Evolutionary conservation across 2,797 vertebrate genomes (phyloP), one percentile per base, ranked within the genome.

Genomic region (Gadopsis bispinosus): DNA sequence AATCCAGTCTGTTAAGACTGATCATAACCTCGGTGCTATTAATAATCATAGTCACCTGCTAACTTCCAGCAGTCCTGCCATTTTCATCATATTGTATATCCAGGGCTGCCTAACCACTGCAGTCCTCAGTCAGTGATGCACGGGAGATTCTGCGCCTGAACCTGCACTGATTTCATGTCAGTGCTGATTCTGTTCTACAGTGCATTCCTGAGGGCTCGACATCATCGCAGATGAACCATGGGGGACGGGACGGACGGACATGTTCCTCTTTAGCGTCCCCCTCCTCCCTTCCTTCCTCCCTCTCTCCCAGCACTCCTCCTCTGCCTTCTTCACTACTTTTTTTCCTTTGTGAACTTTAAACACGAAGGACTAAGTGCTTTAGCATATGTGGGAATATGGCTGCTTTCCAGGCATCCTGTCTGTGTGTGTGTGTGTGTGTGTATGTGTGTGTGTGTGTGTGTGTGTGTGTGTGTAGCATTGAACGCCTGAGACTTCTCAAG

Each of bases 321-420:
- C 75, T 76, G 65, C 64, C 73, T 85, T 81, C 62, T 79, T 54
- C 35, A 53, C 54, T 81, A 10, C 62, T 43, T 77, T 72, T 86
- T 78, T 83, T 64, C 41, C 55, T 63, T 69, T 61, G 33, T 81
- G 79, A 88, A 80, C 80, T 79, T 90, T 86, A 79, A 87, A 83
- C 75, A 84, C 81, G 68, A 79, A 75, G 62, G 69, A 76, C 80
- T 90, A 90, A 92, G 87, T 89, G 75, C 71, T 92, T 91, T 85
- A 82, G 85, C 89, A 41, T 83, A 90, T 93, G 91, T 93, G 89
- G 87, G 91, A 91, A 94, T 83, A 84, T 92, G 88, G 89, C 89
- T 75, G 70, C 55, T 72, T 77, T 92, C 91, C 87, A 91, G 68
- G 60, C 67, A 75, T 84, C 58, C 3, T 83, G 50, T 81, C 50